phyloP scores from a whole-genome alignment of 2,888 invertebrate species.

The Omphaloscelis lunosa region DNA sequence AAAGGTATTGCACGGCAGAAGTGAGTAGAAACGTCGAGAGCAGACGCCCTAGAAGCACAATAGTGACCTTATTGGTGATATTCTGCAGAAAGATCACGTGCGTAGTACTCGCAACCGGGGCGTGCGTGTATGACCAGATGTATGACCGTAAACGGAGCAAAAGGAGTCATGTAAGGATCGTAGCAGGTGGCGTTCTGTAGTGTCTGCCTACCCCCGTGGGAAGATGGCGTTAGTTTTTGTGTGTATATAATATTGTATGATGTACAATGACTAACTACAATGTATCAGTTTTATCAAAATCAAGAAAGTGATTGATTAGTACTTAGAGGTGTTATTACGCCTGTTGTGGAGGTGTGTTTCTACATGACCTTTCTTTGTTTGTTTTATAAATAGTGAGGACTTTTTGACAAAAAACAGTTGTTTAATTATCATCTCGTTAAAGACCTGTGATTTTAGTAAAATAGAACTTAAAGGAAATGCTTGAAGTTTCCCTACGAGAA shows the following conservation, averaged over 20 bases:
- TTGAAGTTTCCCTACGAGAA: too few species aligned
- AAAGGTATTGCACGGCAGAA: not conserved
- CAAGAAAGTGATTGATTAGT: constrained; percentile 7
- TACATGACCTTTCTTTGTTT: not conserved
- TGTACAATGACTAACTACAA: not conserved
- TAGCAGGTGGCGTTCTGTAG: not conserved
- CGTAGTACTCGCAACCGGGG: too few species aligned
- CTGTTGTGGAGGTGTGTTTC: not conserved
- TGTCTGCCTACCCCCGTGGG: not conserved
- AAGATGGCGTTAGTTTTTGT: not conserved
- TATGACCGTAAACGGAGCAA: not conserved
- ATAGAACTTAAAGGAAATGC: too few species aligned
- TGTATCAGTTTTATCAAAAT: not conserved
- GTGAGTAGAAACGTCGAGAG: not conserved
- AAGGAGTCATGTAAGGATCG: not conserved
- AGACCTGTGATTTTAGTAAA: not conserved
- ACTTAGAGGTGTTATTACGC: too few species aligned
- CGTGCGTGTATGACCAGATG: too few species aligned
- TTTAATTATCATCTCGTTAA: too few species aligned
- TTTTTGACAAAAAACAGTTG: too few species aligned
- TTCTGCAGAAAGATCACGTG: too few species aligned
- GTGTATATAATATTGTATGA: not conserved
- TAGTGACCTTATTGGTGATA: too few species aligned
- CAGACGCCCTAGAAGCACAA: too few species aligned
- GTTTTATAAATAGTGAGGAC: not conserved